Evolutionary conservation across 2,113 vertebrate genomes (phyloP).

Genomic region (Hirundichthys speculiger): DNA sequence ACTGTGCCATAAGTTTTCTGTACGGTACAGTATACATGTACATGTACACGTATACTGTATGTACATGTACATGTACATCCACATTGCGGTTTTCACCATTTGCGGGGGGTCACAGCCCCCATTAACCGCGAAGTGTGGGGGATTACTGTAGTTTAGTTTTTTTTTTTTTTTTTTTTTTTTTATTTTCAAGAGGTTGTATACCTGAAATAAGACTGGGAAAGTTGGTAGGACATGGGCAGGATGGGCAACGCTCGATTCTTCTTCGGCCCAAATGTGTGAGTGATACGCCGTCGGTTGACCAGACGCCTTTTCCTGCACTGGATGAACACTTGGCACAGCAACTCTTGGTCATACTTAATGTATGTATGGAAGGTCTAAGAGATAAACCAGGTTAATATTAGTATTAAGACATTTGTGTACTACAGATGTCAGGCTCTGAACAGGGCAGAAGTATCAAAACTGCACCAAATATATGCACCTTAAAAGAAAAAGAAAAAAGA

Average conservation of each 20-base stretch:
- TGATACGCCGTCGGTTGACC: slow-evolving; percentile 91
- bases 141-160: too few species aligned
- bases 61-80: too few species aligned
- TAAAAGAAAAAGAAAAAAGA: too few species aligned
- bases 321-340: slow-evolving; percentile 87
- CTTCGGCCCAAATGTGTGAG: slow-evolving; percentile 83
- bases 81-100: too few species aligned
- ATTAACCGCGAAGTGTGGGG: too few species aligned
- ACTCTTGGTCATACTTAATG: slow-evolving; percentile 86
- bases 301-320: slow-evolving; percentile 86
- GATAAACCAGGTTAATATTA: not conserved
- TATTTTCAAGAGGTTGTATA: slow-evolving; percentile 12
- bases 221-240: slow-evolving; percentile 95
- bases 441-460: too few species aligned
- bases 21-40: too few species aligned
- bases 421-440: not conserved
- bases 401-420: not conserved
- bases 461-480: too few species aligned
- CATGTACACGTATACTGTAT: too few species aligned
- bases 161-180: too few species aligned
- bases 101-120: too few species aligned
- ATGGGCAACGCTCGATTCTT: slow-evolving; percentile 92
- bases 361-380: slow-evolving; percentile 90
- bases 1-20: too few species aligned
- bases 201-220: slow-evolving; percentile 93